Evolutionary conservation across 2,888 invertebrate genomes (phyloP).

Genomic region (Scaptomyza tumidula): DNA sequence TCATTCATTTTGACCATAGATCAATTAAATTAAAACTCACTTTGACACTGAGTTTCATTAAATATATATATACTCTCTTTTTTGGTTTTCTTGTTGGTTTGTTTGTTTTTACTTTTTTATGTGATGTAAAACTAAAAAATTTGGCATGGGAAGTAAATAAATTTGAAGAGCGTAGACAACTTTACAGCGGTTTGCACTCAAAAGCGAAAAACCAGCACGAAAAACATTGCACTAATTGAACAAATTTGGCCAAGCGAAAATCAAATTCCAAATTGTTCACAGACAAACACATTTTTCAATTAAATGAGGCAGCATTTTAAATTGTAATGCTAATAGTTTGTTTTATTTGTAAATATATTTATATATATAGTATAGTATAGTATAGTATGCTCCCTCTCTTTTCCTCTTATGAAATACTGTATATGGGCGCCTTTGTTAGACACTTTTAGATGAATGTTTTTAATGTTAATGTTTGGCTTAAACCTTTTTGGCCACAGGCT

Average conservation of each 20-base stretch:
- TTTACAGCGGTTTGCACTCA: constrained; percentile 25
- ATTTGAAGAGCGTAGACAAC: constrained; percentile 34
- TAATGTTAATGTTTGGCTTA: constrained; percentile 5
- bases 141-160: constrained; percentile 42
- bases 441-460: constrained; percentile 17
- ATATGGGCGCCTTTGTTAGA: background rate
- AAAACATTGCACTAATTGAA: constrained; percentile 41
- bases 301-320: constrained; percentile 20
- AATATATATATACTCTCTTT: background rate
- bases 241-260: constrained; percentile 19
- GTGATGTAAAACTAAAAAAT: constrained; percentile 35
- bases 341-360: constrained; percentile 32
- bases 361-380: constrained; percentile 12
- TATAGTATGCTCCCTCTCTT: background rate
- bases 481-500: constrained; percentile 24
- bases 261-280: constrained; percentile 24
- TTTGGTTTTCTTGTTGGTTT: constrained; percentile 8
- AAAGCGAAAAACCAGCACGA: constrained; percentile 1
- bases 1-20: constrained; percentile 29
- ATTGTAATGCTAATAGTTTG: constrained; percentile 46
- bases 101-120: constrained; percentile 11
- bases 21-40: constrained; percentile 43
- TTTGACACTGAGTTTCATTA: constrained; percentile 28
- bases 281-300: constrained; percentile 33
- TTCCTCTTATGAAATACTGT: constrained; percentile 18